phyloP scores from a whole-genome alignment of 2,113 vertebrate genomes.

The Chaetorhynchus papuensis region DNA sequence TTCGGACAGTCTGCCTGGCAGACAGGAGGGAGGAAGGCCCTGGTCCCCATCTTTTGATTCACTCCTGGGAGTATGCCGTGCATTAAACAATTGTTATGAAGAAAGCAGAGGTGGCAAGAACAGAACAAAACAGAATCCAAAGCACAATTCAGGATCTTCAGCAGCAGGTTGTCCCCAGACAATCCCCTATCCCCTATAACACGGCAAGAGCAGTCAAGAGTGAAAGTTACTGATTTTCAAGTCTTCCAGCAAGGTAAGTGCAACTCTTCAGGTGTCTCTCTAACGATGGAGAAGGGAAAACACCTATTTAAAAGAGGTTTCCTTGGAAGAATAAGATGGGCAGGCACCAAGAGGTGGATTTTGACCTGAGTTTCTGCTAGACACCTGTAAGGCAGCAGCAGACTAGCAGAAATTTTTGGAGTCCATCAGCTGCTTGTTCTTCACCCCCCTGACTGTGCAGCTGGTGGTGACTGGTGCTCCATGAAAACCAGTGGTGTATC shows the following conservation, averaged over 20 bases:
- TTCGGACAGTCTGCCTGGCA: neutral
- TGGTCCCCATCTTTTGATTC: neutral
- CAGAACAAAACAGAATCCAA: neutral
- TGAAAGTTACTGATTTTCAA: neutral
- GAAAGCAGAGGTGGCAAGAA: neutral
- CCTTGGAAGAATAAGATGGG: neutral
- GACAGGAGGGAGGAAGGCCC: neutral
- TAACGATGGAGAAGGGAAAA: neutral
- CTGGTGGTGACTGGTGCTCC: neutral
- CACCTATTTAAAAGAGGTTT: neutral
- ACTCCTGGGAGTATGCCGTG: neutral
- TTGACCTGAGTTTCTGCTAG: neutral
- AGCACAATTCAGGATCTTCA: neutral
- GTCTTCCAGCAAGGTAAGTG: neutral
- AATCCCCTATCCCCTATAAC: neutral
- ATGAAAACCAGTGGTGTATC: neutral
- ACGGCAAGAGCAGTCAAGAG: neutral
- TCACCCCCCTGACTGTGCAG: neutral
- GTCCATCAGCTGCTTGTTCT: neutral
- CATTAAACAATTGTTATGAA: neutral
- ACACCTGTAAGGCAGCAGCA: neutral
- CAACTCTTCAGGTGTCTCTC: neutral
- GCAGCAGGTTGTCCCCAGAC: neutral
- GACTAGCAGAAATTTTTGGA: neutral
- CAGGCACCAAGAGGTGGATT: neutral